These are phyloP conservation scores for Antennarius striatus DNA, from an alignment of 2,113 vertebrate species.

Conservation along the genomic window DNA sequence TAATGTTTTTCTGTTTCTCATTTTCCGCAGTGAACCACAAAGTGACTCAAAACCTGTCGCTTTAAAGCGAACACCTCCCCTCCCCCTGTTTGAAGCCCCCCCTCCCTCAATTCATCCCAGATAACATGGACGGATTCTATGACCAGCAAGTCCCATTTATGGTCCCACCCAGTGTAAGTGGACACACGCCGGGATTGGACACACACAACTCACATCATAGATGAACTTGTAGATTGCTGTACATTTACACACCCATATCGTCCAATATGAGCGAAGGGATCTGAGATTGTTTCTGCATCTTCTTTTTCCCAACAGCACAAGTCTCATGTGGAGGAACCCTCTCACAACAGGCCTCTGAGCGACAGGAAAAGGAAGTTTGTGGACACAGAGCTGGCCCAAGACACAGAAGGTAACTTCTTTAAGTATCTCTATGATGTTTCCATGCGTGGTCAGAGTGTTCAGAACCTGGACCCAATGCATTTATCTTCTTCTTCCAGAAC, in stretches of 20 bases:
- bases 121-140: constrained; percentile 95
- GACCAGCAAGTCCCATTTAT: constrained; percentile 97
- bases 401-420: constrained; percentile 89
- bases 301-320: constrained; percentile 60
- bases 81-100: constrained; percentile 8
- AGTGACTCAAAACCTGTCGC: constrained; percentile 45
- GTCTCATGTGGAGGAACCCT: constrained; percentile 82
- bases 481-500: constrained; percentile 78
- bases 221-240: neutral
- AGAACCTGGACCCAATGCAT: neutral
- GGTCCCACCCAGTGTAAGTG: constrained; percentile 89
- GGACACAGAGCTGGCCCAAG: constrained; percentile 92
- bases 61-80: constrained; percentile 64
- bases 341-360: constrained; percentile 76
- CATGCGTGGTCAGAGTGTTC: neutral
- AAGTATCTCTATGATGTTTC: neutral
- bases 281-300: constrained; percentile 2
- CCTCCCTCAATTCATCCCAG: constrained; percentile 43
- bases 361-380: constrained; percentile 95
- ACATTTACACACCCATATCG: neutral
- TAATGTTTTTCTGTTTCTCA: neutral
- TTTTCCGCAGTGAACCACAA: constrained; percentile 48
- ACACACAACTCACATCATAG: neutral
- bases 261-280: neutral
- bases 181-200: constrained; percentile 1